These are phyloP conservation scores for Alethe castanea DNA, from an alignment of 2,113 vertebrate species.

Conservation along the genomic window DNA sequence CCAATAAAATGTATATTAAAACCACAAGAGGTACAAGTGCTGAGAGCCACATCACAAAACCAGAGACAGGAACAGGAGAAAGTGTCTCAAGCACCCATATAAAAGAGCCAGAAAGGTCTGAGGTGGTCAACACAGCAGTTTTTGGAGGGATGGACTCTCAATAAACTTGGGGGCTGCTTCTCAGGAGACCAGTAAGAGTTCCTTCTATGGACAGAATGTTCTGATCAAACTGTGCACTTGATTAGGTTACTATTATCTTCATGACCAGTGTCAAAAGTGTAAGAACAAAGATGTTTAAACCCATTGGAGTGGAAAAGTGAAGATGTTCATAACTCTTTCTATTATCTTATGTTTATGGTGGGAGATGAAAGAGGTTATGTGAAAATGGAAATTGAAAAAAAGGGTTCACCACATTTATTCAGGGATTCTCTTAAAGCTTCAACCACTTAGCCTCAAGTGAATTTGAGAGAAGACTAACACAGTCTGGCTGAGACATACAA, in stretches of 20 bases:
- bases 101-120: neutral
- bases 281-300: neutral
- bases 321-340: neutral
- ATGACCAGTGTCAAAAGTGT: neutral
- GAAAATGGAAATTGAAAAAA: neutral
- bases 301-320: neutral
- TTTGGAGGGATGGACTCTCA: neutral
- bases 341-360: neutral
- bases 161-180: neutral
- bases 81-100: neutral
- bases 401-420: neutral
- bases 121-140: neutral
- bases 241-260: neutral
- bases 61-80: neutral
- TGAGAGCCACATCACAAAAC: neutral
- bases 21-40: neutral
- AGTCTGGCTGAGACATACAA: neutral
- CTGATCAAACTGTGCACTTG: neutral
- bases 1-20: neutral
- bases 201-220: neutral
- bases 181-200: neutral
- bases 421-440: neutral
- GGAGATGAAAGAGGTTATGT: neutral
- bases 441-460: neutral
- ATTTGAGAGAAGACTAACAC: neutral